These are phyloP conservation scores for Petrolisthes cinctipes DNA, from an alignment of 2,888 invertebrate genomes.

Conservation along the genomic window DNA sequence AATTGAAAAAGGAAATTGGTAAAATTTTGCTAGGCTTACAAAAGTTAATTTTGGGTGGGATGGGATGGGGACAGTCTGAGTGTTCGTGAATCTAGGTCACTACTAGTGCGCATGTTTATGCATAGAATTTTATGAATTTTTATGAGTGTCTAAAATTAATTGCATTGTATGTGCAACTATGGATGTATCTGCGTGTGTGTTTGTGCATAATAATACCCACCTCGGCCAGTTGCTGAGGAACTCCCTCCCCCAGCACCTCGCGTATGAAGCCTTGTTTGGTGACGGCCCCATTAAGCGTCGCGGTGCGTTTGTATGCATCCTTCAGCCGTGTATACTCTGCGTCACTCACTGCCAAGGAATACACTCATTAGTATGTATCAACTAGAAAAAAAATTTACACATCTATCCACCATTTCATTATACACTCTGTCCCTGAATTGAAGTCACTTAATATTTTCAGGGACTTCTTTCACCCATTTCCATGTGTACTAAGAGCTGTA, in stretches of 20 bases:
- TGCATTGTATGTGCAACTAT: no score
- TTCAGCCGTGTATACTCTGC: conserved; percentile 85
- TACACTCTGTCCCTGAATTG: neutral
- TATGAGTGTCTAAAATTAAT: no score
- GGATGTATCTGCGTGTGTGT: neutral
- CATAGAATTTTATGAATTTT: no score
- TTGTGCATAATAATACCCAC: conserved; percentile 27
- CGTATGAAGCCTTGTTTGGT: conserved; percentile 83
- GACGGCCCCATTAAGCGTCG: conserved; percentile 79
- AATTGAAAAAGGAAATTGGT: no score
- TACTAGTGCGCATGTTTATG: no score
- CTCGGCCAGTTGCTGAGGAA: conserved; percentile 85
- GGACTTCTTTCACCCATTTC: neutral
- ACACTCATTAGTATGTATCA: conserved; percentile 19
- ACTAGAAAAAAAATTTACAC: neutral
- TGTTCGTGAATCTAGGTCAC: no score
- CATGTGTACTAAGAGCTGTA: no score
- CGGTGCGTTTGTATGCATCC: conserved; percentile 88
- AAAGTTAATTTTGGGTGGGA: no score
- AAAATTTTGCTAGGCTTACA: no score
- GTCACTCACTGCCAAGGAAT: conserved; percentile 79
- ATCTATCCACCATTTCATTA: neutral
- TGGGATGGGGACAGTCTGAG: no score
- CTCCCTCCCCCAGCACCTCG: conserved; percentile 89
- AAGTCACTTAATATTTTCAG: neutral